Percentiles rank a stretch among this genome's conserved stretches.
phyloP scores from a whole-genome alignment of 2,888 invertebrate species.

The Sphaerophoria rueppellii region DNA sequence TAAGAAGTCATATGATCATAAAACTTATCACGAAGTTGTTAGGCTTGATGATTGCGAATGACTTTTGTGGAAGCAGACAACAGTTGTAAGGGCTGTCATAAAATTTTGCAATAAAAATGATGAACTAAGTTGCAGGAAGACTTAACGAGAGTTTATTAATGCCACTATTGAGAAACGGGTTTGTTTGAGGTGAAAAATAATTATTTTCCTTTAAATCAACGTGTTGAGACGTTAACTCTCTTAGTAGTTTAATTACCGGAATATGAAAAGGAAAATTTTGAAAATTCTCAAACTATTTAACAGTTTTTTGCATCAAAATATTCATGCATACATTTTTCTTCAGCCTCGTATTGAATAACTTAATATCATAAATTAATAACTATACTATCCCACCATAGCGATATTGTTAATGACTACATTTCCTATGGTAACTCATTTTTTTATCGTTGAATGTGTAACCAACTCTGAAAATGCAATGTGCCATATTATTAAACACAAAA shows the following conservation, averaged over 20 bases:
- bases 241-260: neutral
- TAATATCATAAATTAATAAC: constrained; percentile 18
- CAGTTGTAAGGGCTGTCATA: constrained; percentile 15
- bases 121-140: constrained; percentile 48
- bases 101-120: constrained; percentile 50
- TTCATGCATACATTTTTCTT: neutral
- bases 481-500: constrained; percentile 62
- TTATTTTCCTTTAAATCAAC: too few species aligned
- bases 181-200: too few species aligned
- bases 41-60: constrained; percentile 45
- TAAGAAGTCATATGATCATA: constrained; percentile 39
- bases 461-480: constrained; percentile 59
- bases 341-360: constrained; percentile 12
- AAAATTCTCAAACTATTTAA: neutral
- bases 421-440: constrained; percentile 35
- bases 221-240: too few species aligned
- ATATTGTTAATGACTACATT: constrained; percentile 35
- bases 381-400: constrained; percentile 8
- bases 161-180: neutral
- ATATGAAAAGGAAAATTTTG: neutral
- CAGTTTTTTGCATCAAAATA: neutral
- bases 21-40: constrained; percentile 63
- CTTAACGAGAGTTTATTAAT: neutral
- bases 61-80: constrained; percentile 16
- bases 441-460: constrained; percentile 66